A percentile compares a stretch with the other conserved stretches of the same genome.
Conservation (phyloP, 2,888 invertebrate genomes). For the Tanytarsus gracilentus region DNA sequence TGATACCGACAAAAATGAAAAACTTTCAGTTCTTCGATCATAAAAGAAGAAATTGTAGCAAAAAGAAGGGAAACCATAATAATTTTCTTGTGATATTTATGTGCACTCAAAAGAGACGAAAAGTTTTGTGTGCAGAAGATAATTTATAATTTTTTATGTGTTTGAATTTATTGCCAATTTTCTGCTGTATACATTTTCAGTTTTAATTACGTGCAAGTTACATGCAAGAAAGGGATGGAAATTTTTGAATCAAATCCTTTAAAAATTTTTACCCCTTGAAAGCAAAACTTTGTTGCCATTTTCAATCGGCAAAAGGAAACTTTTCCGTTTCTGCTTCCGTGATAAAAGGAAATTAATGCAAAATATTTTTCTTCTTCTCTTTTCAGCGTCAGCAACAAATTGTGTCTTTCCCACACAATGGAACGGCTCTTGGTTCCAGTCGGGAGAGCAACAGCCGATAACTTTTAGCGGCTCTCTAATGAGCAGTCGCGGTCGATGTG, state of each 20-base stretch:
- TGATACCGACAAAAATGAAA: too few relatives aligned
- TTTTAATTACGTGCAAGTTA: not conserved
- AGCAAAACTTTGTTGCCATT: too few relatives aligned
- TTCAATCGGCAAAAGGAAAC: not conserved
- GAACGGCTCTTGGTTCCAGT: constrained; percentile 87
- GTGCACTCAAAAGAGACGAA: constrained; percentile 2
- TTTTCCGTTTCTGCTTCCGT: constrained; percentile 1
- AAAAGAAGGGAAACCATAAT: not conserved
- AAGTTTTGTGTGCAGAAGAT: not conserved
- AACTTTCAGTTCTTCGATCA: too few relatives aligned
- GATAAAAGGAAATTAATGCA: constrained; percentile 6
- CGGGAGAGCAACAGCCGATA: constrained; percentile 77
- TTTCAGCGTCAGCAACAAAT: constrained; percentile 47
- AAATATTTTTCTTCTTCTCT: constrained; percentile 14
- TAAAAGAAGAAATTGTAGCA: not conserved
- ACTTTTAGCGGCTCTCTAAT: constrained; percentile 71
- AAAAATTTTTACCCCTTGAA: too few relatives aligned
- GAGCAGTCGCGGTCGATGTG: constrained; percentile 77
- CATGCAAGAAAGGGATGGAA: not conserved
- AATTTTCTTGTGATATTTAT: constrained; percentile 8
- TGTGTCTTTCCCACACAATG: constrained; percentile 75
- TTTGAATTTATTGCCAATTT: not conserved
- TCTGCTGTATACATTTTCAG: not conserved
- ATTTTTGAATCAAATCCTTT: not conserved
- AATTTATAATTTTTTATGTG: not conserved